Percentiles rank a stretch among this genome's conserved stretches.
Conservation (phyloP, 2,113 vertebrate species). For the Melospiza melodia region DNA sequence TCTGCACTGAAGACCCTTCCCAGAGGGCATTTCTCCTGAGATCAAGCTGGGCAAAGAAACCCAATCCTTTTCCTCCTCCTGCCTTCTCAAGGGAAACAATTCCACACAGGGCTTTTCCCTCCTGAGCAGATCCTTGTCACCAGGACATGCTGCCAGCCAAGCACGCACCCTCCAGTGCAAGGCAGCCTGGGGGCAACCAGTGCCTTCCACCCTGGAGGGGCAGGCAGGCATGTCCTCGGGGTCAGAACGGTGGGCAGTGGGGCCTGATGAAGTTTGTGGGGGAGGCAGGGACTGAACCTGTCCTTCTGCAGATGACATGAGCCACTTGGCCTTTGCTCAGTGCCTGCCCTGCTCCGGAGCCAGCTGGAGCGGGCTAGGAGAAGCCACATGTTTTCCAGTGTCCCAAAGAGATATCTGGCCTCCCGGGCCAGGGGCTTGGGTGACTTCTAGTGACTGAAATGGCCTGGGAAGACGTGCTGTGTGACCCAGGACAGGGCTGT, state of each 20-base stretch:
- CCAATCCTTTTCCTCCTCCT: background rate
- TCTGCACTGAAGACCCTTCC: background rate
- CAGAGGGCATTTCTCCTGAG: background rate
- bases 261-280: background rate
- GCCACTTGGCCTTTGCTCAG: conserved; percentile 25
- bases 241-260: fast-evolving
- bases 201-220: background rate
- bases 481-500: background rate
- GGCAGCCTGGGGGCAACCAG: background rate
- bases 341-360: background rate
- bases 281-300: background rate
- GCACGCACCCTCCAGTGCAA: fast-evolving
- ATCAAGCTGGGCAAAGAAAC: background rate
- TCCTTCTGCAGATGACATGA: background rate
- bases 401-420: background rate
- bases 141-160: background rate
- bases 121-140: background rate
- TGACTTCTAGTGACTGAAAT: background rate
- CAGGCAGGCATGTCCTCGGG: background rate
- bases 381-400: background rate
- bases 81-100: background rate
- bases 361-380: conserved; percentile 29
- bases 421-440: background rate
- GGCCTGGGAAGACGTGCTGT: background rate
- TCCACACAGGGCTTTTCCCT: background rate